Base-by-base conservation (phyloP, 2,888 invertebrate genomes). In the Noctua janthina region DNA sequence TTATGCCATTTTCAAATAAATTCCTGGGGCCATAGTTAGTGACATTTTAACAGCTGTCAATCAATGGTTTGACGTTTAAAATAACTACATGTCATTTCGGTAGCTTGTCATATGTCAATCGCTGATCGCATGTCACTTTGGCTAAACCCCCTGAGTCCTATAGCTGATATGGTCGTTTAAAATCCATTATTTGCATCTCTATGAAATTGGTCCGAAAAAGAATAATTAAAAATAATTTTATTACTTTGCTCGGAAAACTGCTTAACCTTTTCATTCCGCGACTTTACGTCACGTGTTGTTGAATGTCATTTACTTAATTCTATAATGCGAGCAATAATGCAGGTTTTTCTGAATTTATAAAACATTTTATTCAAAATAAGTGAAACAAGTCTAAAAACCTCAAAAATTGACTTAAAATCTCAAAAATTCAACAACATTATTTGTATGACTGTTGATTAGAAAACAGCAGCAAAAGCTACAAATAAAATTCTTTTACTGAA, bases 261-360 rank as follows among this genome's bases (percentile, higher is more conserved):
- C 20, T 23, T 15, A 43, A 43, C 4, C 15, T 2, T 62, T 69
- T n/a, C 6, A 66, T 46, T 56, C 15, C 35, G n/a, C 46, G 54
- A 39, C 15, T 70, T 20, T 46, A 54, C 59, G 54, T 46, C 35
- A 59, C 35, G 51, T 46, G 8, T 17, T 68, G 39, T 80, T 81
- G 35, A 59, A 80, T 81, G 81, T 81, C 74, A 81, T 74, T 81
- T 81, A 81, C 68, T 62, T 39, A 35, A 54, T 80, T 68, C 59
- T 59, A 8, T 23, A 29, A 29, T 51, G 39, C 23, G 13, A 56
- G 3, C 3, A 2, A 11, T 29, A 39, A 17, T 39, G 4, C 46
- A 49, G 23, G 2, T 15, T 54, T 62, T 46, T 20, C 15, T 17
- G 23, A 39, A 35, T n/a, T 43, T 23, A 13, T n/a, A 35, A 2